These are phyloP conservation scores for Bemisia tabaci DNA, from an alignment of 1,140 invertebrate genomes.

Conservation along the genomic window DNA sequence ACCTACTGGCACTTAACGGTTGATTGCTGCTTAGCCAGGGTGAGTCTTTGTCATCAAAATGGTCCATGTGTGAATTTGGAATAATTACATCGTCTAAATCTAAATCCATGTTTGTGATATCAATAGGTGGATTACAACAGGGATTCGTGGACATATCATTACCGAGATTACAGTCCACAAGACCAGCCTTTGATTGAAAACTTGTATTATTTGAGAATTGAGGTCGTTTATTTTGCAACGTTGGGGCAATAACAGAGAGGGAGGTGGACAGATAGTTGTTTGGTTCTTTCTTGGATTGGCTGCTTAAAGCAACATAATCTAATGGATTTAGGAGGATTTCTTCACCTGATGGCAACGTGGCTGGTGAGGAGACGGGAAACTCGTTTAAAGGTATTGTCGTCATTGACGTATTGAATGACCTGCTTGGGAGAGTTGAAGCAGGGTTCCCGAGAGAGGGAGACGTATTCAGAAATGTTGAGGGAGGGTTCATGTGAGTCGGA, in stretches of 20 bases:
- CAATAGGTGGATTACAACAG: neutral
- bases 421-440: neutral
- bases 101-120: constrained; percentile 13
- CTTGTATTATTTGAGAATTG: neutral
- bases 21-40: neutral
- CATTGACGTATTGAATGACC: neutral
- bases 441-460: neutral
- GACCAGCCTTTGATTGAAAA: neutral
- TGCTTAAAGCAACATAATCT: neutral
- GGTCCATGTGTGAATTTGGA: neutral
- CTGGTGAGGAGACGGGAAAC: neutral
- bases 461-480: neutral
- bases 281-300: neutral
- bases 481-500: neutral
- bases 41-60: neutral
- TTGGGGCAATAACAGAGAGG: neutral
- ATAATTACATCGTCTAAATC: constrained; percentile 21
- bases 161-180: neutral
- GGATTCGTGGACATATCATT: neutral
- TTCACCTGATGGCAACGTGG: neutral
- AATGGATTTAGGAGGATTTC: neutral
- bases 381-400: neutral
- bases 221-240: neutral
- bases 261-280: neutral
- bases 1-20: constrained; percentile 40